Conservation (phyloP, 64 coral and sea anemone genomes). For the Montipora cactus region DNA sequence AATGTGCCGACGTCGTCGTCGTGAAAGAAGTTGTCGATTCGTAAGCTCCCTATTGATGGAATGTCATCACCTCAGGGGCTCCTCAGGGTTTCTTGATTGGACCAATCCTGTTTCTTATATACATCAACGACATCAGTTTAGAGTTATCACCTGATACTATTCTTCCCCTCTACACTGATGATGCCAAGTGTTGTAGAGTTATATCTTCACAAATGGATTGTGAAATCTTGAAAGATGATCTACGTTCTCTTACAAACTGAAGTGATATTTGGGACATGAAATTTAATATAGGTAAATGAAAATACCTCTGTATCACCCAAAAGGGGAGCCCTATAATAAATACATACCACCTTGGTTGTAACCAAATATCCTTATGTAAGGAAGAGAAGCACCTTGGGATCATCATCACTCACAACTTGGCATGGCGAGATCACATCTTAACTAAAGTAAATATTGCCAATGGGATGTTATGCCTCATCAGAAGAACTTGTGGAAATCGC, state of each 20-base stretch:
- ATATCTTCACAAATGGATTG: not conserved
- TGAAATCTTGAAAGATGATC: not conserved
- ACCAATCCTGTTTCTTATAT: conserved; percentile 18
- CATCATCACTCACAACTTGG: too few relatives aligned
- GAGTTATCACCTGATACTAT: not conserved
- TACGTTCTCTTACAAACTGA: not conserved
- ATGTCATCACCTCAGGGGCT: not conserved
- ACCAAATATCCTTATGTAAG: too few relatives aligned
- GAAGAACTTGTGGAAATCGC: too few relatives aligned
- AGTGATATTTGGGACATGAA: not conserved
- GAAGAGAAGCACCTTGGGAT: too few relatives aligned
- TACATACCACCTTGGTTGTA: too few relatives aligned
- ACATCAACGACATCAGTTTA: not conserved
- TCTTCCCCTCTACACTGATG: conserved; percentile 3
- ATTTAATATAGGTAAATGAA: not conserved
- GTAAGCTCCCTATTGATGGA: too few relatives aligned
- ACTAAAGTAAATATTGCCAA: too few relatives aligned
- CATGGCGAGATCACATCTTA: too few relatives aligned
- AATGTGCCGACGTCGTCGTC: not conserved
- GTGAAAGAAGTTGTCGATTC: too few relatives aligned
- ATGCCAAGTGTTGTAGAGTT: not conserved
- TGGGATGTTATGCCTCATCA: too few relatives aligned
- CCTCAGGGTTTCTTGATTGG: conserved; percentile 19
- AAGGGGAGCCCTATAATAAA: too few relatives aligned
- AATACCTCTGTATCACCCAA: not conserved